A percentile compares a stretch with the other conserved stretches of the same genome.
phyloP scores from a whole-genome alignment of 64 coral and sea anemone species.

The Stichodactyla helianthus region DNA sequence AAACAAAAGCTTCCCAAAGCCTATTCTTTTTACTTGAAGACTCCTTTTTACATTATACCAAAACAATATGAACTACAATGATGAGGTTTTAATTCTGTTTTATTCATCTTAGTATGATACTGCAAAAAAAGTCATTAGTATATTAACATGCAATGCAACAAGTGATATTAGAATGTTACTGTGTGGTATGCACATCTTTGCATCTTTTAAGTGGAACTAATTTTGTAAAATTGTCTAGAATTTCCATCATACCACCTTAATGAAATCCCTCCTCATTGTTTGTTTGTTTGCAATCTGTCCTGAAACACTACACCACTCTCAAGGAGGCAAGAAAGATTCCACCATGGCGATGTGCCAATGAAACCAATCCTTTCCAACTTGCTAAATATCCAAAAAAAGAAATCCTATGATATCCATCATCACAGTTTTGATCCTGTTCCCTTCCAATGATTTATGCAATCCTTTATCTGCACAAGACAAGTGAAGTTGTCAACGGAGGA shows the following conservation, averaged over 20 bases:
- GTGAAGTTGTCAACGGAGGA: constrained; percentile 24
- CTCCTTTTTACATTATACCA: not conserved
- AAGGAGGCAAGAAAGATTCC: constrained; percentile 24
- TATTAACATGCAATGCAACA: not conserved
- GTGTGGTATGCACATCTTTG: not conserved
- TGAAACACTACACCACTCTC: not conserved
- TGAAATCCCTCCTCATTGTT: constrained; percentile 20
- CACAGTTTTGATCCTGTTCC: constrained; percentile 26
- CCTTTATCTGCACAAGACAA: constrained; percentile 40
- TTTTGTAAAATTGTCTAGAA: not conserved
- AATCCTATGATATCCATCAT: constrained; percentile 30
- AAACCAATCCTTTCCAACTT: constrained; percentile 20
- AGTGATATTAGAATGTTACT: not conserved
- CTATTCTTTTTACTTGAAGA: not conserved
- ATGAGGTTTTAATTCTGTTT: not conserved
- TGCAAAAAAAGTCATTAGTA: constrained; percentile 6
- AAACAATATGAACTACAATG: not conserved
- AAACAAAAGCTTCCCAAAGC: too few species aligned
- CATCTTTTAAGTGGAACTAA: not conserved
- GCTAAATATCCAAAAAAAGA: constrained; percentile 22
- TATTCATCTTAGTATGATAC: not conserved
- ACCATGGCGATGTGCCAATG: constrained; percentile 23
- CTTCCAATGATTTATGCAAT: constrained; percentile 32
- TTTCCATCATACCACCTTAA: constrained; percentile 17
- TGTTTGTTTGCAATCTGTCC: not conserved